These are phyloP conservation scores for Plecotus auritus DNA, from an alignment of 2,113 vertebrate genomes.

Conservation along the genomic window DNA sequence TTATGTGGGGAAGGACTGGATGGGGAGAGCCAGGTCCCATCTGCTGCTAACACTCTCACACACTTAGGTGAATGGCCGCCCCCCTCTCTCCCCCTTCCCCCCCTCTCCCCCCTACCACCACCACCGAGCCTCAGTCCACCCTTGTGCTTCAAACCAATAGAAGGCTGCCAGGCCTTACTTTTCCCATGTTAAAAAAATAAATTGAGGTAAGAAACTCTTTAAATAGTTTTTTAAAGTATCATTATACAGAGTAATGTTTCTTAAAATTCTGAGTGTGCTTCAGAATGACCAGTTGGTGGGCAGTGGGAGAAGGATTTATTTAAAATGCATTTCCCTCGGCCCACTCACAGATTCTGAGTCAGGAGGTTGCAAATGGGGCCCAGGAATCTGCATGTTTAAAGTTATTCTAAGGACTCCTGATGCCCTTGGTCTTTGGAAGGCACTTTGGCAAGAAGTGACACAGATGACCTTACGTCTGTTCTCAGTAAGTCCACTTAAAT, in stretches of 20 bases:
- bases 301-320: background rate
- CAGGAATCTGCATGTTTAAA: background rate
- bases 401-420: background rate
- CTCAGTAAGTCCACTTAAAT: background rate
- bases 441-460: background rate
- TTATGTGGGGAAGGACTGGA: too few relatives aligned
- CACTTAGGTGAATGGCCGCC: background rate
- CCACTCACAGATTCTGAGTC: background rate
- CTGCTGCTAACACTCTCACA: too few relatives aligned
- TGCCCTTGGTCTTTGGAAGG: background rate
- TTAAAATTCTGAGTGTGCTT: background rate
- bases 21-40: too few relatives aligned
- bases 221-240: background rate
- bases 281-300: background rate
- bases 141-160: background rate
- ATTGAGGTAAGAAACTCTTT: background rate
- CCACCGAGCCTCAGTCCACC: background rate
- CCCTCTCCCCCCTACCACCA: accelerated
- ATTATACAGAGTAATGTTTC: background rate
- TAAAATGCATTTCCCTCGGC: background rate
- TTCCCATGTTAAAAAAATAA: background rate
- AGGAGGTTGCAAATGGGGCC: background rate
- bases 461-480: background rate
- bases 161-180: background rate
- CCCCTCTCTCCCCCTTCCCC: accelerated